These are phyloP conservation scores for Drosophila rufa DNA, from an alignment of 1,140 invertebrate species.

Conservation along the genomic window DNA sequence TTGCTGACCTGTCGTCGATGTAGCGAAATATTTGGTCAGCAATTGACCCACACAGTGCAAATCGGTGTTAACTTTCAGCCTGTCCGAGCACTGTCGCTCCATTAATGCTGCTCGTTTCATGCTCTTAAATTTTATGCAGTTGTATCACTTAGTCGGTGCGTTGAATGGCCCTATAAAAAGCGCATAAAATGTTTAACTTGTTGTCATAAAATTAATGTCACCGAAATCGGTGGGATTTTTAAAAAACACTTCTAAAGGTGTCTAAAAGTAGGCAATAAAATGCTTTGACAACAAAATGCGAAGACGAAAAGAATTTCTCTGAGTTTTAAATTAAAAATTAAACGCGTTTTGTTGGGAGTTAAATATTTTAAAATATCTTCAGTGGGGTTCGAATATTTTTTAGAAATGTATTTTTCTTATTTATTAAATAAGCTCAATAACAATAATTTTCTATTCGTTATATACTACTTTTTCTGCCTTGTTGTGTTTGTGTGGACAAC, in stretches of 20 bases:
- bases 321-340: too few species aligned
- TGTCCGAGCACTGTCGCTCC: slow-evolving; percentile 8
- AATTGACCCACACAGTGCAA: slow-evolving; percentile 60
- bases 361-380: not conserved
- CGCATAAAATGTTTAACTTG: slow-evolving; percentile 6
- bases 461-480: not conserved
- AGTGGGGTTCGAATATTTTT: not conserved
- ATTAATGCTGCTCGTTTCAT: not conserved
- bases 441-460: slow-evolving; percentile 14
- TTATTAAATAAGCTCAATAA: not conserved
- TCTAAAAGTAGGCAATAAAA: not conserved
- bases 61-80: slow-evolving; percentile 19
- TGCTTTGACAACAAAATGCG: not conserved
- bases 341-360: not conserved
- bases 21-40: slow-evolving; percentile 70
- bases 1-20: slow-evolving; percentile 78
- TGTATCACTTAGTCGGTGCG: not conserved
- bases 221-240: not conserved
- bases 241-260: not conserved
- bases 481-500: not conserved
- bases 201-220: not conserved
- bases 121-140: not conserved
- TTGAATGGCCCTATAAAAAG: slow-evolving; percentile 4
- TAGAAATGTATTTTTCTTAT: not conserved
- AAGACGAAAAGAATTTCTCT: too few species aligned